A percentile compares a stretch with the other conserved stretches of the same genome.
Evolutionary conservation across 2,113 vertebrate species (phyloP).

Genomic region (Sphaerodactylus townsendi): DNA sequence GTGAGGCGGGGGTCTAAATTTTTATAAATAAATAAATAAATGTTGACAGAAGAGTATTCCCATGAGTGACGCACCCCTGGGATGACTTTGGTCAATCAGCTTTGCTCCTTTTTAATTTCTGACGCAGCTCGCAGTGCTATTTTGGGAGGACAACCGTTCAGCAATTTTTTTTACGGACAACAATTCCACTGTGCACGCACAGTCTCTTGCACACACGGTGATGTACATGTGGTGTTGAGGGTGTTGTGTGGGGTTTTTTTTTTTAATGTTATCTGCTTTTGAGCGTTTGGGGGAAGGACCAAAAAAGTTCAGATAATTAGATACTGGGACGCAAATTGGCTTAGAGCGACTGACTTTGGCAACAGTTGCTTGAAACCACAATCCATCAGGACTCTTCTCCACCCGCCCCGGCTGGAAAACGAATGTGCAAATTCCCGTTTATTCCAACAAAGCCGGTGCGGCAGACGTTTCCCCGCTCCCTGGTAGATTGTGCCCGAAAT

Average conservation of each 20-base stretch:
- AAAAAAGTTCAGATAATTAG: neutral
- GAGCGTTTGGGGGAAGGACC: neutral
- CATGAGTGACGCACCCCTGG: no score
- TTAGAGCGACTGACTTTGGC: neutral
- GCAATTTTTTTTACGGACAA: neutral
- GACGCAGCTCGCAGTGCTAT: neutral
- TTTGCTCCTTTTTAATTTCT: neutral
- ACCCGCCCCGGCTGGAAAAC: neutral
- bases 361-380: neutral
- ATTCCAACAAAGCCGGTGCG: constrained; percentile 56
- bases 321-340: neutral
- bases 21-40: no score
- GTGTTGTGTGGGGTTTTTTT: neutral
- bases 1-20: no score
- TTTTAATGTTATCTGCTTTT: neutral
- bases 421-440: constrained; percentile 34
- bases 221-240: no score
- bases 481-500: constrained; percentile 51
- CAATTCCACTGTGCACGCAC: no score
- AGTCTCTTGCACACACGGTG: neutral
- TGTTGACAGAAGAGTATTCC: neutral
- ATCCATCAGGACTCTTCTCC: neutral
- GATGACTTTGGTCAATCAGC: neutral
- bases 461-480: neutral
- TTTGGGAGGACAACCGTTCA: no score